Conservation (phyloP, 1,140 invertebrate species). For the Drosophila murphyi region DNA sequence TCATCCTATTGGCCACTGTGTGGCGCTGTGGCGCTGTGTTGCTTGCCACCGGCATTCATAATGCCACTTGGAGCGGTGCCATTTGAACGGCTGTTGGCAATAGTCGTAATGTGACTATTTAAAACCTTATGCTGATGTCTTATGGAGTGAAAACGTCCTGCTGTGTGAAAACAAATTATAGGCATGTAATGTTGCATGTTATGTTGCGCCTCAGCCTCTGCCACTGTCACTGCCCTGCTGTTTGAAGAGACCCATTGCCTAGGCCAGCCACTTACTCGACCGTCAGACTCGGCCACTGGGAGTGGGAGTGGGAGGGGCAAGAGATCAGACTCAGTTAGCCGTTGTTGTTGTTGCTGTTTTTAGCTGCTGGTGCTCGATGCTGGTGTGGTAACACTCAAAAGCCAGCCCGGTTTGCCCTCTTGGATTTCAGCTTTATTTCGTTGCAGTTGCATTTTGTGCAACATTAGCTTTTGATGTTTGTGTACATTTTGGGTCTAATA, state of each 20-base stretch:
- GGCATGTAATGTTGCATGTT: conserved; percentile 84
- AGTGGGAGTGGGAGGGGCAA: neutral
- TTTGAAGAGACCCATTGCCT: neutral
- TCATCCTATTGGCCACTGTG: neutral
- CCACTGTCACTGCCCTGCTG: neutral
- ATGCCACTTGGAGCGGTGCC: conserved; percentile 32
- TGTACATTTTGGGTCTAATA: conserved; percentile 1
- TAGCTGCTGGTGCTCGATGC: neutral
- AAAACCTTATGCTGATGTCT: conserved; percentile 84
- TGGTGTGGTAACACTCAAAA: conserved; percentile 61
- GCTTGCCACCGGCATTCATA: conserved; percentile 5
- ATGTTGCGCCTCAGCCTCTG: conserved; percentile 55
- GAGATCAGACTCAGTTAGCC: neutral
- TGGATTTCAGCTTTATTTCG: conserved; percentile 61
- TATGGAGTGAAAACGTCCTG: conserved; percentile 84
- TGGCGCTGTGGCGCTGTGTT: neutral
- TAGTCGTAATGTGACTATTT: conserved; percentile 84
- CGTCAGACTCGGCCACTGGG: conserved; percentile 12
- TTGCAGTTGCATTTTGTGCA: conserved; percentile 40
- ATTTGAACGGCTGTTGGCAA: conserved; percentile 80
- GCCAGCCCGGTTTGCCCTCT: conserved; percentile 64
- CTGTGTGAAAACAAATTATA: conserved; percentile 84
- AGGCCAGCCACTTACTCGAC: neutral
- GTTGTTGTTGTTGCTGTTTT: neutral
- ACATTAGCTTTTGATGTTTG: neutral